A percentile compares a stretch with the other conserved stretches of the same genome.
These are phyloP conservation scores for Trissoscelio sp. DNA, from an alignment of 2,888 invertebrate species.

Conservation along the genomic window DNA sequence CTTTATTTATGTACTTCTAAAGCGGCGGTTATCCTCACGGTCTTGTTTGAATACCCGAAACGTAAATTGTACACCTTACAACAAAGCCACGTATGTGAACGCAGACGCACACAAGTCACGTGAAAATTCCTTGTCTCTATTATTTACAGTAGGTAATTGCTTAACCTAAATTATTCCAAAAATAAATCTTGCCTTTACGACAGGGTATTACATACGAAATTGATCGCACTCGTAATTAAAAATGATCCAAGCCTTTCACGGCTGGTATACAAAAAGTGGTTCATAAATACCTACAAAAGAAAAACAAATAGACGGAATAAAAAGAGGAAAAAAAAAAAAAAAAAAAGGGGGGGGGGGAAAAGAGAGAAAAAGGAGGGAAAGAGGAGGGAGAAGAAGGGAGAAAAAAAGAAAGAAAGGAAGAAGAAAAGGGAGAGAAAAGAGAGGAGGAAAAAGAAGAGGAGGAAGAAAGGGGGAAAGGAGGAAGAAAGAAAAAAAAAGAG, in stretches of 20 bases:
- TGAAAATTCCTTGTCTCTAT: slow-evolving; percentile 50
- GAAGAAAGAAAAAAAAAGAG: no score
- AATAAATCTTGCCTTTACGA: slow-evolving; percentile 60
- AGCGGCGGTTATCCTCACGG: slow-evolving; percentile 51
- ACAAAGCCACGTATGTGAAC: slow-evolving; percentile 31
- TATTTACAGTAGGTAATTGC: slow-evolving; percentile 63
- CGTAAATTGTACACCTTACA: slow-evolving; percentile 54
- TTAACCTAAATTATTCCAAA: slow-evolving; percentile 64
- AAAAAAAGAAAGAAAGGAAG: no score
- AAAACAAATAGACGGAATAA: no score
- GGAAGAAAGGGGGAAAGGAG: no score
- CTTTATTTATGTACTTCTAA: slow-evolving; percentile 57
- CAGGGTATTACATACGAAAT: slow-evolving; percentile 47
- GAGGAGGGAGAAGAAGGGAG: no score
- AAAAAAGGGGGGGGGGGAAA: no score
- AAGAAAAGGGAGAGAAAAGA: no score
- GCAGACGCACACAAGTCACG: slow-evolving; percentile 23
- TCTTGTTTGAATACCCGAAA: slow-evolving; percentile 30
- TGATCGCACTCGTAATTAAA: slow-evolving; percentile 45
- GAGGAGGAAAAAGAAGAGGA: no score
- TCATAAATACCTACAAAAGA: no score
- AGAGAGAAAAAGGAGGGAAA: no score
- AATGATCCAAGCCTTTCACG: slow-evolving; percentile 21
- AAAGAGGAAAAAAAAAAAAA: no score
- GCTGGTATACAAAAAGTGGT: slow-evolving; percentile 51